A percentile compares a stretch with the other conserved stretches of the same genome.
These are phyloP conservation scores for Rhea pennata DNA, from an alignment of 2,113 vertebrate species.

Conservation along the genomic window DNA sequence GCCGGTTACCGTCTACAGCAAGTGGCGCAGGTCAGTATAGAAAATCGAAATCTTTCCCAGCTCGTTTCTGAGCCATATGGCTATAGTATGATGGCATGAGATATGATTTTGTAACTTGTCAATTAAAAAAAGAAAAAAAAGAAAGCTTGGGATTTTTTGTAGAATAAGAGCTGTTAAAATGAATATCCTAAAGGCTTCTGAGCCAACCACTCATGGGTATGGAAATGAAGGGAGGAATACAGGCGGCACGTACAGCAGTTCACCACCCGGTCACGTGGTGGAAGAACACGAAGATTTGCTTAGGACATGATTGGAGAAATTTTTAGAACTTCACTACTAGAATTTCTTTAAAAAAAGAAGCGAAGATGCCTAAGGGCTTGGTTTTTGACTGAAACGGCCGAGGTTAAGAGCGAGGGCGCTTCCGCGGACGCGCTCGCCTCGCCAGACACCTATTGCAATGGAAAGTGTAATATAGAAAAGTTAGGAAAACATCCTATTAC, in stretches of 20 bases:
- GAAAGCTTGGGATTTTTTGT: background rate
- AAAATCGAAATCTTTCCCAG: background rate
- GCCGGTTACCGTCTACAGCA: too few relatives aligned
- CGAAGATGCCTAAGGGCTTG: background rate
- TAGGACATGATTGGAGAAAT: background rate
- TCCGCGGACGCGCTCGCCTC: too few relatives aligned
- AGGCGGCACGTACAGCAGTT: background rate
- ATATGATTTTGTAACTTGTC: background rate
- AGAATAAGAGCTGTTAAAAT: slow-evolving; percentile 9
- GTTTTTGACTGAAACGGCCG: slow-evolving; percentile 34
- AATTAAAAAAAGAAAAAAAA: background rate
- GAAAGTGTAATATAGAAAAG: background rate
- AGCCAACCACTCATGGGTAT: background rate
- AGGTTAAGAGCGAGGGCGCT: too few relatives aligned
- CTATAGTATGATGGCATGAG: background rate
- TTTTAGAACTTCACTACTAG: background rate
- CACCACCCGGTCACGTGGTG: background rate
- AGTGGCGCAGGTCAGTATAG: too few relatives aligned
- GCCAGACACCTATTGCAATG: background rate
- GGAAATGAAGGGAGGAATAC: background rate
- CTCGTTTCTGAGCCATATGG: background rate
- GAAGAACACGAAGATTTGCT: background rate
- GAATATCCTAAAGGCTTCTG: background rate
- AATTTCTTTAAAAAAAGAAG: background rate
- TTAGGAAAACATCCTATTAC: background rate